Evolutionary conservation across 2,797 vertebrate species (phyloP), one percentile per base, ranked within the genome.

Genomic region (Sebastes elongatus): DNA sequence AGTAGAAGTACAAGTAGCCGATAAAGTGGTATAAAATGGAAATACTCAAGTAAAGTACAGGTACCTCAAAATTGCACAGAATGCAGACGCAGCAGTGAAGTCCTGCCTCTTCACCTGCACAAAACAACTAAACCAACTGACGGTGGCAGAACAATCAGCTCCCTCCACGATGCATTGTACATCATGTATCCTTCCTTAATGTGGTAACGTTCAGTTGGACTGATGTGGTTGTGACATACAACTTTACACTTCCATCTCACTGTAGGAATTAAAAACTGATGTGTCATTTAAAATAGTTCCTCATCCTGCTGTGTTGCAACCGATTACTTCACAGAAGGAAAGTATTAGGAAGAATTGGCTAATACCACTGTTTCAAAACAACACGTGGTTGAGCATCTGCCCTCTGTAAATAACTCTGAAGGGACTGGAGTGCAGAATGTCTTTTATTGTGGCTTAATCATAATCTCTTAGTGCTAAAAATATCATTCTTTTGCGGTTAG

Each of bases 251-350:
- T 75, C 6, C 25, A 68, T 84, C 63, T 81, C 27, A 46, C 30
- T 80, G 11, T 57, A 77, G 78, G 66, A 81, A 80, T 65, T 20
- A 9, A 78, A 75, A 84, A 18, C 11, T 11, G 38, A 78, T 49
- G 81, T n/a, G 79, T 90, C 81, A 71, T 85, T 52, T 18, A 46
- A 82, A 87, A 6, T 1, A 57, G 72, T 90, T 93, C 88, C 90
- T 79, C 77, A 35, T 79, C 20, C 32, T 0, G 0, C 20, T n/a
- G 80, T 78, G 75, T 81, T 77, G 87, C 81, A 89, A 92, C 60
- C 0, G 7, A 78, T 78, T 62, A 61, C 71, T 60, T 22, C 10
- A 71, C 56, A 64, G 28, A 4, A 66, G 16, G 42, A 46, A 80
- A 71, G 38, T 4, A 71, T 78, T 18, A 25, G 3, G 53, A 69